Conservation (phyloP, 2,888 invertebrate genomes). For the Eilema depressum region DNA sequence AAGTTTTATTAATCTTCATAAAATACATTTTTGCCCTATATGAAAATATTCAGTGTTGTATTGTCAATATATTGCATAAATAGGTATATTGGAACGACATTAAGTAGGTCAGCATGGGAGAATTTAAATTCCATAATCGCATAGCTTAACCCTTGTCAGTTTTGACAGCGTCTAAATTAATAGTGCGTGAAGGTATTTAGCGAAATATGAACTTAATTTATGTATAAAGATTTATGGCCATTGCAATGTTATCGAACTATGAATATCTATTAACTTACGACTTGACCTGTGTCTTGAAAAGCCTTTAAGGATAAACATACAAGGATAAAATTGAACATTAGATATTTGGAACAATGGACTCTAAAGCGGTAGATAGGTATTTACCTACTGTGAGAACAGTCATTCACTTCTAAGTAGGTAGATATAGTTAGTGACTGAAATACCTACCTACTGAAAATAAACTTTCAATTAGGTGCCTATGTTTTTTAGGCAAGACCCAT, state of each 20-base stretch:
- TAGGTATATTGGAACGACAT: constrained; percentile 30
- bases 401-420: too few species aligned
- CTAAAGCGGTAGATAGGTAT: too few species aligned
- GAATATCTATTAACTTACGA: constrained; percentile 15
- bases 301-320: background rate
- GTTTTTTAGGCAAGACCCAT: too few species aligned
- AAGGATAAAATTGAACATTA: background rate
- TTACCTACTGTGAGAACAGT: too few species aligned
- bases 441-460: too few species aligned
- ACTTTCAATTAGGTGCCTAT: too few species aligned
- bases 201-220: constrained; percentile 64
- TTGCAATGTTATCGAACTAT: constrained; percentile 28
- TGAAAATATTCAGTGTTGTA: background rate
- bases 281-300: background rate
- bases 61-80: constrained; percentile 4
- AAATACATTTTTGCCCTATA: background rate
- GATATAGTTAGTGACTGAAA: too few species aligned
- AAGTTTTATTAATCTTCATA: background rate
- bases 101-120: constrained; percentile 50
- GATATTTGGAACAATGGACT: too few species aligned
- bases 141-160: constrained; percentile 76
- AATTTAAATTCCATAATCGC: constrained; percentile 70
- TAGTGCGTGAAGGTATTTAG: constrained; percentile 76
- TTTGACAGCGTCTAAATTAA: constrained; percentile 76
- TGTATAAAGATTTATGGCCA: constrained; percentile 51